Percentiles rank a stretch among this genome's conserved stretches.
phyloP scores from a whole-genome alignment of 2,113 vertebrate species.

The Triplophysa tibetana region DNA sequence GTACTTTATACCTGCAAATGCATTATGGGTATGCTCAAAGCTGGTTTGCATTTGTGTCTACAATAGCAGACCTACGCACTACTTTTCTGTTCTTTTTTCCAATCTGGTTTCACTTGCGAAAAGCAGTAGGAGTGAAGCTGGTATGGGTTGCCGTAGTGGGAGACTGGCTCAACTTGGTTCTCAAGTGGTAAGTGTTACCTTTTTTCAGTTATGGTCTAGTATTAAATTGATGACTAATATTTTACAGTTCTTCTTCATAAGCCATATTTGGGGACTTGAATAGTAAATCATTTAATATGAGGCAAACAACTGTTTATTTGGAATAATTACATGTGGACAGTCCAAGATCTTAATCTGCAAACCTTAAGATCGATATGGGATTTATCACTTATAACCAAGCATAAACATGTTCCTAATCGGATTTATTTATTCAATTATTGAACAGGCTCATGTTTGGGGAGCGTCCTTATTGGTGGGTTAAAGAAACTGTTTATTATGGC shows the following conservation, averaged over 20 bases:
- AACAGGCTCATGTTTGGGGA: conserved; percentile 86
- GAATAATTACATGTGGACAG: not conserved
- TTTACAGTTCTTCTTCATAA: not conserved
- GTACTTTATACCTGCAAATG: conserved; percentile 74
- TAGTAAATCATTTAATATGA: not conserved
- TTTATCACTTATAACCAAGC: not conserved
- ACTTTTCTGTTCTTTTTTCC: conserved; percentile 84
- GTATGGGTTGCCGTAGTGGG: conserved; percentile 86
- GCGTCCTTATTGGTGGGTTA: conserved; percentile 87
- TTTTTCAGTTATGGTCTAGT: not conserved
- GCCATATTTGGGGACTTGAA: not conserved
- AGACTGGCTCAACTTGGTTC: conserved; percentile 87
- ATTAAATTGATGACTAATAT: no score
- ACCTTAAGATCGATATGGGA: not conserved
- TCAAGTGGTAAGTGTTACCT: conserved; percentile 80
- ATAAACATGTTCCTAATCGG: not conserved
- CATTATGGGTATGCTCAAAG: conserved; percentile 75
- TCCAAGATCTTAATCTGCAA: not conserved
- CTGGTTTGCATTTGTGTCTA: conserved; percentile 83
- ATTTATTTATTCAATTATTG: conserved; percentile 5
- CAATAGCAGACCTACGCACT: conserved; percentile 79
- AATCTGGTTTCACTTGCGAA: conserved; percentile 80
- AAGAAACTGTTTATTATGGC: conserved; percentile 78
- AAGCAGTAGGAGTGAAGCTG: conserved; percentile 78
- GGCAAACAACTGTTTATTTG: not conserved